phyloP scores from a whole-genome alignment of 1,140 invertebrate species.

The Rhysida immarginata region DNA sequence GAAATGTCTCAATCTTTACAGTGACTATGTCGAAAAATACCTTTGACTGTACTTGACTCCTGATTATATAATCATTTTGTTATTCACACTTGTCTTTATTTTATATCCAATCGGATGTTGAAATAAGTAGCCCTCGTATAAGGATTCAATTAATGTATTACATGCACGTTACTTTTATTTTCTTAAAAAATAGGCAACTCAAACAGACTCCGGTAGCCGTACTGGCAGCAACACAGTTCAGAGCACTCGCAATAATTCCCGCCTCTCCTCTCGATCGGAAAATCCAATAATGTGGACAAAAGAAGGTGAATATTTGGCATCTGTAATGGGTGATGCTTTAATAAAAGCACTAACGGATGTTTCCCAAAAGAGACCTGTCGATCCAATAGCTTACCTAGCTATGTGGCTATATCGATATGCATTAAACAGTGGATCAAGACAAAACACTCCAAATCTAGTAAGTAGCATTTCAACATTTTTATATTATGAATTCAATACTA shows the following conservation, averaged over 20 bases:
- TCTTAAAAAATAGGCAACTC: neutral
- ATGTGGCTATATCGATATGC: constrained; percentile 55
- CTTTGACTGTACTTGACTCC: too few relatives aligned
- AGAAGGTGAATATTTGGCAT: constrained; percentile 60
- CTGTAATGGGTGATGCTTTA: constrained; percentile 67
- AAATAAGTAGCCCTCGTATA: too few relatives aligned
- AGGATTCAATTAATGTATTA: too few relatives aligned
- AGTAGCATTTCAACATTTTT: too few relatives aligned
- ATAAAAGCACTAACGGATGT: constrained; percentile 74
- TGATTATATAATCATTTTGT: too few relatives aligned
- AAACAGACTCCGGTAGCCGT: neutral
- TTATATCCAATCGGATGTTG: too few relatives aligned
- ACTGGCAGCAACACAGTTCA: neutral
- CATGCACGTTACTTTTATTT: too few relatives aligned
- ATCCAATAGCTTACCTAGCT: constrained; percentile 65
- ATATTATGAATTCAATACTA: too few relatives aligned
- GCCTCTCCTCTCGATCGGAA: neutral
- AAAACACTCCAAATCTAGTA: neutral
- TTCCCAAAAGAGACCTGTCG: constrained; percentile 56
- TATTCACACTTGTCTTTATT: too few relatives aligned
- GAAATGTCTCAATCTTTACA: too few relatives aligned
- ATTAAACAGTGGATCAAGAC: neutral
- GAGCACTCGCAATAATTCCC: neutral
- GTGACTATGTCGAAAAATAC: too few relatives aligned
- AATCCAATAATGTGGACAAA: constrained; percentile 55